A percentile compares a stretch with the other conserved stretches of the same genome.
Conservation (phyloP, 92 coral and sea anemone genomes). For the Porites cylindrica region DNA sequence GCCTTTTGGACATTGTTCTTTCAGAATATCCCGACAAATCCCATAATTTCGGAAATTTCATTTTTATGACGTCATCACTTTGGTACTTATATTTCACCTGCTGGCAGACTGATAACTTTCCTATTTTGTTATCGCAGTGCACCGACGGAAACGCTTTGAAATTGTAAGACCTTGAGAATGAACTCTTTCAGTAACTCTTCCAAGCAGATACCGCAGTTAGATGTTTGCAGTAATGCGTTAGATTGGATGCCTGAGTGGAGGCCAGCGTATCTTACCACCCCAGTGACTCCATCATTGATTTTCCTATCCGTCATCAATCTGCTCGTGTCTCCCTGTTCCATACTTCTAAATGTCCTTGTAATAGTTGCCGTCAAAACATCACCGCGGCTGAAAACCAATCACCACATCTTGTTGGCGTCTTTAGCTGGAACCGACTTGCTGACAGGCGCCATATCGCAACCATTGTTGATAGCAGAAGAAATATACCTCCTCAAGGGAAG, state of each 20-base stretch:
- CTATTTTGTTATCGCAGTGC: too few species aligned
- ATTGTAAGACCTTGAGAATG: background rate
- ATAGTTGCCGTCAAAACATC: background rate
- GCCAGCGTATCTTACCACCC: background rate
- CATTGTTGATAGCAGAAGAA: background rate
- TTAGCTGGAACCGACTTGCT: constrained; percentile 7
- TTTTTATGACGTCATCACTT: too few species aligned
- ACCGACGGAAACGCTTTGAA: too few species aligned
- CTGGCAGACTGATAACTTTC: too few species aligned
- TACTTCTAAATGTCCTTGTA: background rate
- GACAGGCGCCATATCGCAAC: background rate
- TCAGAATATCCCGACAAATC: too few species aligned
- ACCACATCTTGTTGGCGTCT: background rate
- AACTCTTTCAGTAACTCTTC: background rate
- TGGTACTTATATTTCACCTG: too few species aligned
- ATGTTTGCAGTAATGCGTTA: background rate
- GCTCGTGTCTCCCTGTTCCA: background rate
- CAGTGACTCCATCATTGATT: background rate
- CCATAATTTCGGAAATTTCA: too few species aligned
- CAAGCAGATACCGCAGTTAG: too few species aligned
- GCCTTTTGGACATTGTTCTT: too few species aligned
- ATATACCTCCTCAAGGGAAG: background rate
- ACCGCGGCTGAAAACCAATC: background rate
- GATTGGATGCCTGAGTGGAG: background rate
- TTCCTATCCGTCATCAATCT: background rate